phyloP scores from a whole-genome alignment of 2,888 invertebrate genomes.

The Bellardia bayeri region DNA sequence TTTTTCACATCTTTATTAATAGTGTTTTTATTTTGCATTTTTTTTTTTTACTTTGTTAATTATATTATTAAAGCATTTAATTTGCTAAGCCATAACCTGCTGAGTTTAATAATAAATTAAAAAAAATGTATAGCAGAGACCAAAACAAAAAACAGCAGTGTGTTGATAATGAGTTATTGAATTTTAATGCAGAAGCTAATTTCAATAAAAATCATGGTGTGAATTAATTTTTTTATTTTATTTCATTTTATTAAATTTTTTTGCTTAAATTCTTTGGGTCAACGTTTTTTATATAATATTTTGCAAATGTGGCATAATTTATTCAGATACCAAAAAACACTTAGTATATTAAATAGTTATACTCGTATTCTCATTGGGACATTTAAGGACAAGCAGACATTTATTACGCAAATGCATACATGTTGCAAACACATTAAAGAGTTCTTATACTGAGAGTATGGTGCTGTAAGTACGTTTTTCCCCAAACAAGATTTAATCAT shows the following conservation, averaged over 20 bases:
- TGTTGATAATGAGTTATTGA: constrained; percentile 58
- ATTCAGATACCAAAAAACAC: neutral
- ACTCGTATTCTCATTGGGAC: neutral
- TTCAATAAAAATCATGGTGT: constrained; percentile 67
- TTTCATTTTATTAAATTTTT: neutral
- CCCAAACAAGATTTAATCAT: constrained; percentile 61
- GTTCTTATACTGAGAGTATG: neutral
- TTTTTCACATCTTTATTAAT: constrained; percentile 68
- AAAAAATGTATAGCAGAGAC: neutral
- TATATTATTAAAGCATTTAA: constrained; percentile 73
- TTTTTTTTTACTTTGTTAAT: constrained; percentile 65
- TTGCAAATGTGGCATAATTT: constrained; percentile 3
- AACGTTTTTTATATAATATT: constrained; percentile 1
- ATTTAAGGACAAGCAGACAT: neutral
- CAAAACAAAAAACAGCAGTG: constrained; percentile 48
- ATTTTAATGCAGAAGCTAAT: constrained; percentile 68
- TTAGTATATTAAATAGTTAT: neutral
- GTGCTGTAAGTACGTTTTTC: neutral
- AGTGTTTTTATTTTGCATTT: constrained; percentile 54
- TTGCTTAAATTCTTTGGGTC: constrained; percentile 44
- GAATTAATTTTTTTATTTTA: constrained; percentile 38
- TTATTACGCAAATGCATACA: neutral
- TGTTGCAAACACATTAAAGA: neutral
- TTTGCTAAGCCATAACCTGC: constrained; percentile 73
- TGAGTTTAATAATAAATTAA: constrained; percentile 66